phyloP scores from a whole-genome alignment of 2,888 invertebrate genomes.

The Globia sparganii region DNA sequence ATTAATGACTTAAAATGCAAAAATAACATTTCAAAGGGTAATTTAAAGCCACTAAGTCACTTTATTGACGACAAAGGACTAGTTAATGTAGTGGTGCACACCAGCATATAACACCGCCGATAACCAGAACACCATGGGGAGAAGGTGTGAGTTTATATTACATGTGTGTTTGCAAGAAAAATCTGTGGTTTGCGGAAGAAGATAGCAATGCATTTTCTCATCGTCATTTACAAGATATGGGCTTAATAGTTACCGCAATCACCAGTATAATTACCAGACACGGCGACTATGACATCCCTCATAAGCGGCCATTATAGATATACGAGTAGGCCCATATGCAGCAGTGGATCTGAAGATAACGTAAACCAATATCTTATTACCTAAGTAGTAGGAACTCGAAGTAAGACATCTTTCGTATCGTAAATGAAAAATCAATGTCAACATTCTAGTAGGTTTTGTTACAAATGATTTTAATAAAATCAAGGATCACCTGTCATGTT shows the following conservation, averaged over 20 bases:
- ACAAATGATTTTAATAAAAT: not conserved
- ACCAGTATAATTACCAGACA: not conserved
- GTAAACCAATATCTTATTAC: not conserved
- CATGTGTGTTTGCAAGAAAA: not conserved
- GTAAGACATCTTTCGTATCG: not conserved
- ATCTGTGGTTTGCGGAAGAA: not conserved
- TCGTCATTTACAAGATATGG: not conserved
- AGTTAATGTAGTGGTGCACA: not conserved
- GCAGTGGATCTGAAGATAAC: not conserved
- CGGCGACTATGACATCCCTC: no score
- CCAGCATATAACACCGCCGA: no score
- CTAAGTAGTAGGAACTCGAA: not conserved
- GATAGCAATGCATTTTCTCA: not conserved
- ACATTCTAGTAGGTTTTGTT: not conserved
- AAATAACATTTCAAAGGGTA: not conserved
- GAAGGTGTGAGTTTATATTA: no score
- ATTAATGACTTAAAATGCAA: not conserved
- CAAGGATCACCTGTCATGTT: not conserved
- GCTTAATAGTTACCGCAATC: no score
- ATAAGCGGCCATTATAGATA: not conserved
- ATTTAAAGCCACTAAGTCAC: not conserved
- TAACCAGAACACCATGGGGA: no score
- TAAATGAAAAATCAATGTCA: not conserved
- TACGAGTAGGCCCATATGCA: no score
- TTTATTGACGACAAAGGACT: slow-evolving; percentile 1